Conservation (phyloP, 2,797 vertebrate genomes). For the Bovichtus diacanthus region DNA sequence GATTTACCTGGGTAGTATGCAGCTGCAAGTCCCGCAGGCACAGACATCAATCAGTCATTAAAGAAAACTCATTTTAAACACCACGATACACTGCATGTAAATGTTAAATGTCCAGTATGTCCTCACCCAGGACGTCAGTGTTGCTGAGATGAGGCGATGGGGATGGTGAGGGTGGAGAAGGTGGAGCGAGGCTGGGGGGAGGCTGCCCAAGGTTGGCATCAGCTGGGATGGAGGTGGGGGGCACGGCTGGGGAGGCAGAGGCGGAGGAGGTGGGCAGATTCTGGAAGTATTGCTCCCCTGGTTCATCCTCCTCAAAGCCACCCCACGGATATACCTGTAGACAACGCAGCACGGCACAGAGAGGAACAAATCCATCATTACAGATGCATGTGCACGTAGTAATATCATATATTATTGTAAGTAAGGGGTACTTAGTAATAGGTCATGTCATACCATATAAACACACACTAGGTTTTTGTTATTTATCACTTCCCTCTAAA, state of each 20-base stretch:
- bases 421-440: not conserved
- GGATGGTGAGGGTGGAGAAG: conserved; percentile 68
- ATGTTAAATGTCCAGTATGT: conserved; percentile 75
- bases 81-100: not conserved
- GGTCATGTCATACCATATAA: not conserved
- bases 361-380: not conserved
- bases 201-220: conserved; percentile 82
- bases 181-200: conserved; percentile 83
- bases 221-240: conserved; percentile 83
- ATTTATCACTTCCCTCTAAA: not conserved
- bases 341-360: not conserved
- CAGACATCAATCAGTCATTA: not conserved
- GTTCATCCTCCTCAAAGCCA: conserved; percentile 96
- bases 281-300: conserved; percentile 95
- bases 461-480: not conserved
- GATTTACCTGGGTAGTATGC: conserved; percentile 97
- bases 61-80: conserved; percentile 16
- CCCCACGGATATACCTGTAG: conserved; percentile 94
- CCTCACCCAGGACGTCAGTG: conserved; percentile 94
- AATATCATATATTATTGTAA: no score
- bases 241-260: conserved; percentile 86
- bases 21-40: conserved; percentile 63
- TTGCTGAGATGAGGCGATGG: conserved; percentile 87
- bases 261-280: conserved; percentile 94
- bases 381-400: not conserved